Conservation (phyloP, 2,888 invertebrate species). For the Zygogramma bicolorata region DNA sequence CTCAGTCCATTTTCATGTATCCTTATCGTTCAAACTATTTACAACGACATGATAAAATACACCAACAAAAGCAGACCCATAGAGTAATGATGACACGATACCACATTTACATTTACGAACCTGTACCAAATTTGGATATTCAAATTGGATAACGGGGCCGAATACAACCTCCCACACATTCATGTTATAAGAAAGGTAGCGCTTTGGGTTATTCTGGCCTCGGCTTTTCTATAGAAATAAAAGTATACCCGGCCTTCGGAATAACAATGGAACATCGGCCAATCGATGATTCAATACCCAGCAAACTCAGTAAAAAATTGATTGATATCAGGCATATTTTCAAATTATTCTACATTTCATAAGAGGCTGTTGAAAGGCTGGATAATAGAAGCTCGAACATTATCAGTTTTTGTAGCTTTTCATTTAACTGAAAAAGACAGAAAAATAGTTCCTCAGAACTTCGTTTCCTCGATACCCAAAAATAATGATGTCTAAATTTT, state of each 20-base stretch:
- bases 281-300: too few relatives aligned
- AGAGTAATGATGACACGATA: background rate
- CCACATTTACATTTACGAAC: background rate
- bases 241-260: background rate
- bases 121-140: background rate
- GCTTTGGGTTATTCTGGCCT: background rate
- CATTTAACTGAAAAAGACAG: too few relatives aligned
- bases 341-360: too few relatives aligned
- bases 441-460: too few relatives aligned
- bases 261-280: background rate
- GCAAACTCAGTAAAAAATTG: background rate
- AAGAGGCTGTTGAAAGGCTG: too few relatives aligned
- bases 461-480: too few relatives aligned
- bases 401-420: too few relatives aligned
- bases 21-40: background rate
- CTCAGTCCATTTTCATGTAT: background rate
- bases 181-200: background rate
- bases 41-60: background rate
- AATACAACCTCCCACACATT: background rate
- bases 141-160: background rate
- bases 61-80: background rate
- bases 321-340: too few relatives aligned
- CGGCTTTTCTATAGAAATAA: background rate
- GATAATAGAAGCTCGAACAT: too few relatives aligned
- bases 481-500: too few relatives aligned